Evolutionary conservation across 2,888 invertebrate species (phyloP), one percentile per base, ranked within the genome.

Genomic region (Drosophila formosana): DNA sequence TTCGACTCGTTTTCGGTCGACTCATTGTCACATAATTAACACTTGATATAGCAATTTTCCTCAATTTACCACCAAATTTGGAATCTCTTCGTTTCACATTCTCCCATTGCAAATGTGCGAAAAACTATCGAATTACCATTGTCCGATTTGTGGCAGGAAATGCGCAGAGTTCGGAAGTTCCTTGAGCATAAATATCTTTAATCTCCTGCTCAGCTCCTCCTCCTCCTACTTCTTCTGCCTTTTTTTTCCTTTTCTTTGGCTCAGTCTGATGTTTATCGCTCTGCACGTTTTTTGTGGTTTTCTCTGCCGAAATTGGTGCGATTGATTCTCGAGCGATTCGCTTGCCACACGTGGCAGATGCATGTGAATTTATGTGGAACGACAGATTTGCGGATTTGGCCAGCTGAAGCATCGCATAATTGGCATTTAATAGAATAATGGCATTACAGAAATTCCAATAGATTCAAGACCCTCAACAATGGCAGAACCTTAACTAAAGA

Each of bases 1-100:
- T 53, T 39, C 28, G 32, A 25, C 41, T 57, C 46, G 28, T 41
- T 71, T 80, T 82, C 53, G 55, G 63, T 43, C 74, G 63, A 84
- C 89, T 83, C 83, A 83, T 83, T 83, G 83, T 84, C 88, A 87
- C 88, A 89, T 89, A 84, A 84, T 84, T 89, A 84, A 89, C 83
- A 89, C 89, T 89, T 84, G 83, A 84, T 84, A 89, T 82, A 76
- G 82, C 80, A 83, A 89, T 83, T 89, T 81, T 75, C 56, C 37
- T 28, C 37, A 57, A 57, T 57, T 57, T 57, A 47, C 37, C 53
- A 34, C 25, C 13, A 41, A 30, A 62, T 83, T 57, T 47, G 18
- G 28, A 7, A 43, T 7, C 9, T 45, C 18, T 13, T 30, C 4
- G 37, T n/a, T 37, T 37, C 37, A 37, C 37, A 37, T 18, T 18